Evolutionary conservation across 2,797 vertebrate genomes (phyloP), one percentile per base, ranked within the genome.

Genomic region (Syndactyla subalaris): DNA sequence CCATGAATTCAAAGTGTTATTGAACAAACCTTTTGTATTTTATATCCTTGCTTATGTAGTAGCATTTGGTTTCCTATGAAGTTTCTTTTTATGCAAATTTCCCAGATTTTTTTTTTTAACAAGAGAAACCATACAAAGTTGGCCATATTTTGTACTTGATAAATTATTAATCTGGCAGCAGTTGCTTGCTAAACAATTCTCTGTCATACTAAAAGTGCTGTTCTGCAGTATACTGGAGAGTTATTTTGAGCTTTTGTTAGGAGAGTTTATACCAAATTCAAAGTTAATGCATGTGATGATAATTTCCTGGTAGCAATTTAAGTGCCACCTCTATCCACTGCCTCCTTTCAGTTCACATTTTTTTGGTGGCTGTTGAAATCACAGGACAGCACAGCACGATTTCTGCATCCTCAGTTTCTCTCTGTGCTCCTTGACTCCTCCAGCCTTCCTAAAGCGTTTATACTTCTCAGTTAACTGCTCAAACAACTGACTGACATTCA

Each of bases 121-220:
- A 67, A n/a, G 57, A 82, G 79, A 89, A 96, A 61, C 39, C 7
- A 3, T 66, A 63, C 49, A 57, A 80, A 88, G 94, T 81, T 90
- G 73, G 75, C 77, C 29, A 18, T 77, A 34, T 45, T 81, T 94
- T 94, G 52, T 80, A 73, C 90, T 84, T 91, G 74, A 88, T 95
- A 67, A 85, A 92, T 95, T 94, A 85, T 95, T 96, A 88, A 96
- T 89, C 72, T 79, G 80, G 58, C 52, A 82, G 51, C 34, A 89
- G 54, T 73, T 93, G 68, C 77, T 91, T 87, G 88, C 77, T 89
- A 80, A 96, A 94, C 73, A 83, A 14, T 83, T 94, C 57, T 81
- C 15, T 63, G 12, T 63, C 29, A 32, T 45, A 58, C 32, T 80
- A 22, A 43, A 79, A 90, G n/a, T 73, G 80, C 74, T 66, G 32